Percentiles rank a stretch among this genome's conserved stretches.
Evolutionary conservation across 2,113 vertebrate species (phyloP).

Genomic region (Ceyx melanurus): DNA sequence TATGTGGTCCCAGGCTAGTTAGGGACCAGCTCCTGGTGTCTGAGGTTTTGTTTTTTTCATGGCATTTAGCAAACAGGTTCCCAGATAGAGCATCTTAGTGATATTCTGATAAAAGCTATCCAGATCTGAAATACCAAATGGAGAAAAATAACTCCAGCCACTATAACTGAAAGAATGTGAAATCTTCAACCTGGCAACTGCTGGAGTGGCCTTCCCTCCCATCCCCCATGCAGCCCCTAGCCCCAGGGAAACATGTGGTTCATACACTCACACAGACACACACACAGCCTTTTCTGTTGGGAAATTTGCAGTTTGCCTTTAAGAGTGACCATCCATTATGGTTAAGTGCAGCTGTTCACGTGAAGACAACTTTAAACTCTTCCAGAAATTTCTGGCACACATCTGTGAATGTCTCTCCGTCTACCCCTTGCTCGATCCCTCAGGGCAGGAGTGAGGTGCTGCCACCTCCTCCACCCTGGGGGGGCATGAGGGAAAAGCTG

Average conservation of each 20-base stretch:
- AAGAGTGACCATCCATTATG: constrained; percentile 62
- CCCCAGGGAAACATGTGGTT: background rate
- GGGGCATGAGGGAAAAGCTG: background rate
- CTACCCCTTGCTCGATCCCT: background rate
- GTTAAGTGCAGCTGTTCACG: constrained; percentile 77
- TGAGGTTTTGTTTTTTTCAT: background rate
- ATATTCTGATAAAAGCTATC: background rate
- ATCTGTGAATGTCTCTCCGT: constrained; percentile 24
- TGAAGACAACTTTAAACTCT: constrained; percentile 77
- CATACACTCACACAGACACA: background rate
- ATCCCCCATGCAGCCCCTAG: background rate
- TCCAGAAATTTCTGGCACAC: constrained; percentile 78
- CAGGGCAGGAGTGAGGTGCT: background rate
- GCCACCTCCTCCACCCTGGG: background rate
- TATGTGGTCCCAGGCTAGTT: background rate
- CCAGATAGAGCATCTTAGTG: background rate
- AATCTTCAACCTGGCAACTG: background rate
- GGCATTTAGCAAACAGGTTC: background rate
- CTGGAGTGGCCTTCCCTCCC: background rate
- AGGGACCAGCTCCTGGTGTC: background rate
- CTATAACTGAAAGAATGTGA: background rate
- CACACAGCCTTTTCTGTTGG: background rate
- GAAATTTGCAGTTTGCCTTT: constrained; percentile 32
- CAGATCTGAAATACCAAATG: background rate
- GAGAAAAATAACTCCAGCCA: background rate